phyloP scores from a whole-genome alignment of 2,797 vertebrate genomes.

The Cossypha dichroa region DNA sequence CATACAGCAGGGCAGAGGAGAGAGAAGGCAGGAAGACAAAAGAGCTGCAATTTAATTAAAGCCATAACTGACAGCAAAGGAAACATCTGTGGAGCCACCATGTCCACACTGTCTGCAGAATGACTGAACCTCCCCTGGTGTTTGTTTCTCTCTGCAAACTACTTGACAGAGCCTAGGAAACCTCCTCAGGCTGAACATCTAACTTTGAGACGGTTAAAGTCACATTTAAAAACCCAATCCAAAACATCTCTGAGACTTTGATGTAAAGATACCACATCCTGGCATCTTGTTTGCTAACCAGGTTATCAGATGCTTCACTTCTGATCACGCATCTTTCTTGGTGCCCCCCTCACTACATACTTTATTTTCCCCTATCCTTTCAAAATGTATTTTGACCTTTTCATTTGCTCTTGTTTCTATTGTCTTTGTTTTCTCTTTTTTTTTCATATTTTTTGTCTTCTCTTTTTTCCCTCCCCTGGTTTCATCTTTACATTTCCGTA shows the following conservation, averaged over 20 bases:
- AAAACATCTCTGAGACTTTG: not conserved
- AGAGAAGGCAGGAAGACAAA: not conserved
- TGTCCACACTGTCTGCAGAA: not conserved
- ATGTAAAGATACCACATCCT: not conserved
- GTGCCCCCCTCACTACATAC: not conserved
- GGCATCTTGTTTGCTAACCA: not conserved
- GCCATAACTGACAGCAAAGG: not conserved
- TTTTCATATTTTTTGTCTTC: not conserved
- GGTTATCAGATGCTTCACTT: not conserved
- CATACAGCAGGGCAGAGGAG: not conserved
- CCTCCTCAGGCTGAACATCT: not conserved
- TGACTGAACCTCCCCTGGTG: accelerated
- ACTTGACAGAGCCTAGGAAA: not conserved
- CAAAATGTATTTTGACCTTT: slow-evolving; percentile 6
- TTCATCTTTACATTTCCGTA: not conserved
- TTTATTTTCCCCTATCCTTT: not conserved
- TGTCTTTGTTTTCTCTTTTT: not conserved
- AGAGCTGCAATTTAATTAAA: slow-evolving; percentile 7
- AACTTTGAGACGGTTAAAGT: not conserved
- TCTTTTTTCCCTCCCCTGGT: not conserved
- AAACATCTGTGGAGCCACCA: not conserved
- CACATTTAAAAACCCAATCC: not conserved
- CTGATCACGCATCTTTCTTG: not conserved
- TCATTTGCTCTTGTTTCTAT: not conserved
- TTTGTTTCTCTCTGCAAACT: not conserved